phyloP scores from a whole-genome alignment of 2,888 invertebrate genomes.

The Phrixothrix hirtus region DNA sequence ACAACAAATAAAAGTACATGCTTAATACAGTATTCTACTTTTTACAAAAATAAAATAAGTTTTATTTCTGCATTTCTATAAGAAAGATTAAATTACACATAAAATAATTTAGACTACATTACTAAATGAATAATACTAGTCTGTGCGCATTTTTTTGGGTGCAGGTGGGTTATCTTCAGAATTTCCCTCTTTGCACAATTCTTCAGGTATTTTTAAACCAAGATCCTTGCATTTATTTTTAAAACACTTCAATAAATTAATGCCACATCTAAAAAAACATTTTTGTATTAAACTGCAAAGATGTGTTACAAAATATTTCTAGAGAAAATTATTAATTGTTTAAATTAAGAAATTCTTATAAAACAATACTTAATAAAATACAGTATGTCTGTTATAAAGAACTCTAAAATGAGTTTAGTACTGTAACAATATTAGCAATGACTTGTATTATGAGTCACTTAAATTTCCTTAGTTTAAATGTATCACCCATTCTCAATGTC shows the following conservation, averaged over 20 bases:
- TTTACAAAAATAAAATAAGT: conserved; percentile 14
- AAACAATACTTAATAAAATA: too few relatives aligned
- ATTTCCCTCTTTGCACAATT: conserved; percentile 47
- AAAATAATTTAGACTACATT: conserved; percentile 15
- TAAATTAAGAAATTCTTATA: too few relatives aligned
- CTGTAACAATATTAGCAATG: too few relatives aligned
- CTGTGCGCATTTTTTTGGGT: conserved; percentile 27
- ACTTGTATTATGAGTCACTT: too few relatives aligned
- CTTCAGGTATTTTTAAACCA: conserved; percentile 60
- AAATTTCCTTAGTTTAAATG: too few relatives aligned
- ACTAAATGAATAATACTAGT: conserved; percentile 33
- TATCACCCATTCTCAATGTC: too few relatives aligned
- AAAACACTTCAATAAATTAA: conserved; percentile 70
- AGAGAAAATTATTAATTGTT: too few relatives aligned
- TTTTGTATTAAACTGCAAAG: neutral
- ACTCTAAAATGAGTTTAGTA: too few relatives aligned
- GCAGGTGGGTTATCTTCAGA: conserved; percentile 7
- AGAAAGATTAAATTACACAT: conserved; percentile 5
- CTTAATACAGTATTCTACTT: too few relatives aligned
- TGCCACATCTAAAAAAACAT: conserved; percentile 68
- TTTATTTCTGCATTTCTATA: neutral
- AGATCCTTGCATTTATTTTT: conserved; percentile 72
- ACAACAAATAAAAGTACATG: neutral
- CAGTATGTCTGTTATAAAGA: too few relatives aligned
- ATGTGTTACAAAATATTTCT: too few relatives aligned